Base-by-base conservation (phyloP, 2,888 invertebrate species). In the Ptilodon capucinus region DNA sequence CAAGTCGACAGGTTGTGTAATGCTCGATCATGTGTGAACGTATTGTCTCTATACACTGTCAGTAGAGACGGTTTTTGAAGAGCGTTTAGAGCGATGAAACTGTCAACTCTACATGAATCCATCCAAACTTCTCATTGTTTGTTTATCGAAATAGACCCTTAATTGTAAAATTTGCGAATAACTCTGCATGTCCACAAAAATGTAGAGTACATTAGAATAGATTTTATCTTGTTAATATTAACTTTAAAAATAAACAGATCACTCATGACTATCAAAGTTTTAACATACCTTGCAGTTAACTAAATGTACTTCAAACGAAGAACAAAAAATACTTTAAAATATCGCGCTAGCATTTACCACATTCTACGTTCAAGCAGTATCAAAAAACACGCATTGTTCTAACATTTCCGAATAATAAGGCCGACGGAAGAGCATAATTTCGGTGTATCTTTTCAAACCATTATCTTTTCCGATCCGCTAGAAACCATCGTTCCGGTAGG, bases 401-500 rank as follows among this genome's bases (percentile, higher is more conserved):
- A 58, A 42, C 58, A 69, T 79, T 81, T 86, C 81, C 81, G 80
- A 82, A 74, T 61, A 56, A 66, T 70, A 76, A 89, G 89, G 89
- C 59, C 86, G 73, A 72, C 86, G 90, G 90, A 90, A 83, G 81
- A 74, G 52, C 68, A 71, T 82, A 75, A 88, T 88, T 84, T 81
- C 59, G 71, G 77, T 79, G 64, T 74, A 82, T 84, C 80, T 79
- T 80, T 84, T 77, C 71, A 78, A 40, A 71, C 78, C 68, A 88
- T 88, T 89, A 89, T 83, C 76, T 78, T 75, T 87, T 83, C 84
- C 83, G 86, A 87, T 89, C 82, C 71, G 77, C 72, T 82, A 80
- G 82, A 84, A 86, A 83, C 81, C 78, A 64, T 64, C 23, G 72
- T 85, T 84, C 84, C 81, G 79, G 74, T 71, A 73, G 71, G 73